phyloP scores from a whole-genome alignment of 2,113 vertebrate genomes.

The Silurus glanis region DNA sequence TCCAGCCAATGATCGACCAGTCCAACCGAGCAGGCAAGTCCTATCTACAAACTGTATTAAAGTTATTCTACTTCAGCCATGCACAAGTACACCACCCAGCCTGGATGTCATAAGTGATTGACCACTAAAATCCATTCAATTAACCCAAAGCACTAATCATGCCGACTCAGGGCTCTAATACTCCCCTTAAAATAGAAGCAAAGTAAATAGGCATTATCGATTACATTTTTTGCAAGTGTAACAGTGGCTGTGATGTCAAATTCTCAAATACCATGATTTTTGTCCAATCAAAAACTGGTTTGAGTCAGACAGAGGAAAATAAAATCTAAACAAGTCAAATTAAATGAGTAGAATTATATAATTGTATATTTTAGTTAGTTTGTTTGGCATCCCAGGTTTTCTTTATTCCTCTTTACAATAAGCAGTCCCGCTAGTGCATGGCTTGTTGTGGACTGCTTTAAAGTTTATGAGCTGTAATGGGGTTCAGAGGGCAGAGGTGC shows the following conservation, averaged over 20 bases:
- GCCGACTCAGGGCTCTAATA: conserved; percentile 53
- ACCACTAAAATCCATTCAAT: conserved; percentile 68
- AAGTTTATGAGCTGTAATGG: conserved; percentile 99
- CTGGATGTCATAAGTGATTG: conserved; percentile 67
- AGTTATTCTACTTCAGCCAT: conserved; percentile 81
- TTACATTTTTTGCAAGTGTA: conserved; percentile 36
- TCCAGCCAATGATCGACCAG: conserved; percentile 99
- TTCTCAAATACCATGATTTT: neutral
- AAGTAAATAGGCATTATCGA: conserved; percentile 19
- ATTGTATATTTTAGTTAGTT: conserved; percentile 49
- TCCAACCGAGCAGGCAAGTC: conserved; percentile 99
- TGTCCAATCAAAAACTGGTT: conserved; percentile 39
- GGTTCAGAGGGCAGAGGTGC: conserved; percentile 88
- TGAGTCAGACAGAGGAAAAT: conserved; percentile 41
- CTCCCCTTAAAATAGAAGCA: conserved; percentile 12
- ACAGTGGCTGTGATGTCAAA: conserved; percentile 16
- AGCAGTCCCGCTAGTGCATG: conserved; percentile 87
- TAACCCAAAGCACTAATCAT: conserved; percentile 67
- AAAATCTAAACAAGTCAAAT: neutral
- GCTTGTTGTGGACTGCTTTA: conserved; percentile 97
- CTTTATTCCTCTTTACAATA: conserved; percentile 67
- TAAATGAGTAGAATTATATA: neutral
- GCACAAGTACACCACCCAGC: conserved; percentile 80
- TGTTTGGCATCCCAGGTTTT: conserved; percentile 70
- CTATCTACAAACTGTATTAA: conserved; percentile 81